Evolutionary conservation across 2,888 invertebrate genomes (phyloP).

Genomic region (Eristalis tenax): DNA sequence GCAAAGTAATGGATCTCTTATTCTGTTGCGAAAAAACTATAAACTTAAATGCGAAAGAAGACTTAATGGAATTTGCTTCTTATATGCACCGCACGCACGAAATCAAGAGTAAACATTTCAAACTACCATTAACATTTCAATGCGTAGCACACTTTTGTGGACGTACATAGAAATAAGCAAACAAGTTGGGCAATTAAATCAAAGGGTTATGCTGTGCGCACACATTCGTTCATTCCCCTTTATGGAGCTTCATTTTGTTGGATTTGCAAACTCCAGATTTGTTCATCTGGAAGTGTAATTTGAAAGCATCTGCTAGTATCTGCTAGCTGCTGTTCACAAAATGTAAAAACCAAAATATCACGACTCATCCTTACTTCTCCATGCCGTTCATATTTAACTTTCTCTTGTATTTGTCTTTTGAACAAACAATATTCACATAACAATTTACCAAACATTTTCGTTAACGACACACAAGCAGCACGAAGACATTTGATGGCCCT

Average conservation of each 20-base stretch:
- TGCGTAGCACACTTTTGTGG: neutral
- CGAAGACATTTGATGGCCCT: constrained; percentile 1
- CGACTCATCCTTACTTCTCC: too few species aligned
- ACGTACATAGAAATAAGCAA: neutral
- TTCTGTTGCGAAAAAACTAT: neutral
- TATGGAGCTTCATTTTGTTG: too few species aligned
- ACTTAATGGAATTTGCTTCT: neutral
- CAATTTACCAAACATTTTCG: neutral
- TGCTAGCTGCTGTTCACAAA: too few species aligned
- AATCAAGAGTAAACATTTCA: neutral
- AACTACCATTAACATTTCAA: neutral
- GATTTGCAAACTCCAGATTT: too few species aligned
- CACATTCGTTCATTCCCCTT: too few species aligned
- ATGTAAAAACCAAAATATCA: too few species aligned
- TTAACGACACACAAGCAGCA: neutral
- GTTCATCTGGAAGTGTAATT: too few species aligned
- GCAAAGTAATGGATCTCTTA: too few species aligned
- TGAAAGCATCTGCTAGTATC: too few species aligned
- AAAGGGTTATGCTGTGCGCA: neutral
- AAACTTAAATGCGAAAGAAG: neutral
- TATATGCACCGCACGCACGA: neutral
- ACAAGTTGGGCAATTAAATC: neutral
- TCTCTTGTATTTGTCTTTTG: too few species aligned
- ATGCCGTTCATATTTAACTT: too few species aligned
- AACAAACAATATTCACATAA: neutral